Base-by-base conservation (phyloP, 2,113 vertebrate genomes). In the Ammodytes marinus region DNA sequence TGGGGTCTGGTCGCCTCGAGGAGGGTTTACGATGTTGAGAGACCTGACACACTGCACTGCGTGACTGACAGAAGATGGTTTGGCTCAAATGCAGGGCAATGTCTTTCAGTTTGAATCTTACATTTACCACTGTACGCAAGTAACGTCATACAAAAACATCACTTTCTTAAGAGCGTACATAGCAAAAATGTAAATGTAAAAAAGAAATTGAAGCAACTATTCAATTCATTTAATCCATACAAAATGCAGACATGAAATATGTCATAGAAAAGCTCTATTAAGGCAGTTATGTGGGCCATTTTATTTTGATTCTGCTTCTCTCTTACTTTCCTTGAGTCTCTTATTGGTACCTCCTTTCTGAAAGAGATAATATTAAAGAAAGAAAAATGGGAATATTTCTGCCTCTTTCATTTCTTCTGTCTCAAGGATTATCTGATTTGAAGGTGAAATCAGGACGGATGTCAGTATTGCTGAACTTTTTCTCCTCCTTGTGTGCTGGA, bases 341-440 rank as follows among this genome's bases (percentile, higher is more conserved):
- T 40, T n/a, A 40, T 68, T 10, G 4, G 2, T 46, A 9, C 47
- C 13, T 49, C 43, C 27, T 39, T 43, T 39, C 39, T 70, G 59
- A 70, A 78, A 74, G 14, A 55, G 6, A 39, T 67, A 14, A 70
- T 75, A 46, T 10, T 55, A 35, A 60, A 43, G 47, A 13, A 52
- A 57, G 61, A 46, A 58, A 69, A 71, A 47, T 50, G 5, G 42
- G 11, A 47, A 46, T 52, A 57, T 46, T 50, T 79, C 47, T 57
- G 46, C 12, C 37, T 66, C 37, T 89, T 82, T 79, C 42, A 68
- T 76, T 79, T 37, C 42, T 75, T 78, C 37, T 49, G 50, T 67
- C 67, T 76, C 27, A 15, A 19, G 54, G 68, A 74, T 79, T 73
- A 79, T 82, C 82, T 60, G 69, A 87, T 85, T 89, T 83, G 15